Base-by-base conservation (phyloP, 2,888 invertebrate genomes). In the Ormia ochracea region DNA sequence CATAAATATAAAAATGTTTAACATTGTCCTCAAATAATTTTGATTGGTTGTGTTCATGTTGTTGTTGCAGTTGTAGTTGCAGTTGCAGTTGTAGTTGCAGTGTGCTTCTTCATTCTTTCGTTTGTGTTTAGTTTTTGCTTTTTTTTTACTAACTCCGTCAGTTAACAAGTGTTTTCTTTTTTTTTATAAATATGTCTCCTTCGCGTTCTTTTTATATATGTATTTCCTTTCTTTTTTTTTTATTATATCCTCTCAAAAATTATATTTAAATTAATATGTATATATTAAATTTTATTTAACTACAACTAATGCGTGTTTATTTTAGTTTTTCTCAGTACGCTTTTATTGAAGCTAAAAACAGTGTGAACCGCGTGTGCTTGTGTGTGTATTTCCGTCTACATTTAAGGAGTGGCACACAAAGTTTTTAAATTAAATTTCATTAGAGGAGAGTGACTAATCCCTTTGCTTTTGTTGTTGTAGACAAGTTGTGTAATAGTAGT, bases 231-330 rank as follows among this genome's bases (percentile, higher is more conserved):
- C 10, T 59, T 36, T 19, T 54, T 66, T 52, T 52, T 59, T 75
- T 66, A 28, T 70, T 73, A 63, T 41, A 54, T 76, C 36, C 36
- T 76, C 52, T 63, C 70, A 79, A 59, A 76, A 75, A 69, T 74
- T 69, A 69, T 77, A 72, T 66, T 65, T 59, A 76, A 41, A 74
- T n/a, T n/a, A n/a, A n/a, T n/a, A n/a, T n/a, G n/a, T 76, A 76
- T 76, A 69, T 73, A 73, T 72, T 81, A 73, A 73, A 66, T 76
- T 78, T 77, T 63, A 76, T 76, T 81, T 78, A 78, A 73, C 70
- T 81, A 85, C 82, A 58, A 45, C 56, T 82, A 76, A 76, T 74
- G 73, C 54, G 17, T 75, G 61, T 70, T 21, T 48, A 54, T 65
- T 63, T 36, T 43, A n/a, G 23, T 9, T 58, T 50, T 43, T 2